A percentile compares a stretch with the other conserved stretches of the same genome.
Evolutionary conservation across 2,888 invertebrate genomes (phyloP).

Genomic region (Alsophila aescularia): DNA sequence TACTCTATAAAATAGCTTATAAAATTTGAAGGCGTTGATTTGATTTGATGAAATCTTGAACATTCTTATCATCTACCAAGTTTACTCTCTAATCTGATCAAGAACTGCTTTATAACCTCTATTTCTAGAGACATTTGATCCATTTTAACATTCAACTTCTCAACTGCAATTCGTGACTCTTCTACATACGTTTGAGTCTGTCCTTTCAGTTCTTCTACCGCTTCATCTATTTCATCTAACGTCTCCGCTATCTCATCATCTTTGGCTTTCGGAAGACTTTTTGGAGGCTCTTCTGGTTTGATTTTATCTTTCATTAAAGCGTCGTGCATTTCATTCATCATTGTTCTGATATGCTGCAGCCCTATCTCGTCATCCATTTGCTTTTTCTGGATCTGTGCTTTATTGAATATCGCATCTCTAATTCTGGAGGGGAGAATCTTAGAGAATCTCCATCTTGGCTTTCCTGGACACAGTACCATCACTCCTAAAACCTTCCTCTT

Average conservation of each 20-base stretch:
- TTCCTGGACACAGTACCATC: constrained; percentile 70
- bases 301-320: constrained; percentile 54
- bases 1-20: background rate
- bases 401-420: constrained; percentile 71
- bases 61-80: constrained; percentile 19
- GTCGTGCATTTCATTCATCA: constrained; percentile 69
- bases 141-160: constrained; percentile 65
- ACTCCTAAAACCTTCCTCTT: constrained; percentile 64
- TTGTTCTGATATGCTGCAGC: constrained; percentile 57
- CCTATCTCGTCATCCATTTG: constrained; percentile 66
- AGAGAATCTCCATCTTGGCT: constrained; percentile 57
- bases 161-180: constrained; percentile 55
- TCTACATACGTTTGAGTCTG: constrained; percentile 56
- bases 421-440: constrained; percentile 66
- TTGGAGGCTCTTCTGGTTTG: constrained; percentile 33
- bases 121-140: constrained; percentile 71
- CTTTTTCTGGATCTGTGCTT: constrained; percentile 68
- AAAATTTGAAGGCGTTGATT: no score
- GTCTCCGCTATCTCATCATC: constrained; percentile 63
- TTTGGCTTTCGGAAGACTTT: constrained; percentile 38
- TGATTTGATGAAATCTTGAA: no score
- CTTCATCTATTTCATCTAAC: constrained; percentile 62
- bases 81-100: constrained; percentile 66
- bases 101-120: constrained; percentile 62
- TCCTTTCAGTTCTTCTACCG: constrained; percentile 56